Evolutionary conservation across 2,113 vertebrate species (phyloP), one percentile per base, ranked within the genome.

Genomic region (Xiphophorus couchianus): DNA sequence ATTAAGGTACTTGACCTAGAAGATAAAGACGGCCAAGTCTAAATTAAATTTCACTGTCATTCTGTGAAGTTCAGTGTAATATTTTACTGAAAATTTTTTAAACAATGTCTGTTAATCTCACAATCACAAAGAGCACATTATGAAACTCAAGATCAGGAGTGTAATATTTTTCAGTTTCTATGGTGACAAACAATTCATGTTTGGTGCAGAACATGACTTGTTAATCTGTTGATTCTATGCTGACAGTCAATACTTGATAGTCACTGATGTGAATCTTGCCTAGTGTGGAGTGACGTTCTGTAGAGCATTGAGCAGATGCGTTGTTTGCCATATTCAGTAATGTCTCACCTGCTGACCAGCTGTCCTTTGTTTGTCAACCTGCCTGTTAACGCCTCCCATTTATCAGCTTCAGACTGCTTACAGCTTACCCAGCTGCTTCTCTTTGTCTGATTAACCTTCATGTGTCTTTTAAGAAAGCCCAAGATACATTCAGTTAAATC

Each of bases 321-420:
- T 69, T 44, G 61, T 84, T 74, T 72, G 25, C 22, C 65, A 33
- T 30, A 29, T 3, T 14, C 17, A 8, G 42, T 64, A 28, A 37
- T 35, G 29, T 68, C 28, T 79, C 73, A 77, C 39, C 66, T 76
- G 66, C 25, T 31, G 58, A 33, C 25, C 48, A 70, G 44, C 51
- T 54, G 14, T 65, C 7, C 29, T 68, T 58, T 13, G 29, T 64
- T 66, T 63, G 60, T 25, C 66, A 51, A 19, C 2, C 62, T 51
- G 67, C 27, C 37, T 74, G 22, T 33, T 85, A 74, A 76, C 82
- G 71, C 83, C 78, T 80, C 69, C 37, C 77, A 33, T 69, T 74
- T 86, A 86, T 82, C 83, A 71, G 58, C n/a, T 31, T 62, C 69
- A 69, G n/a, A 0, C 68, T 37, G 72, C 65, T 25, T 64, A 25